phyloP scores from a whole-genome alignment of 2,888 invertebrate species.

The Endomychus coccineus region DNA sequence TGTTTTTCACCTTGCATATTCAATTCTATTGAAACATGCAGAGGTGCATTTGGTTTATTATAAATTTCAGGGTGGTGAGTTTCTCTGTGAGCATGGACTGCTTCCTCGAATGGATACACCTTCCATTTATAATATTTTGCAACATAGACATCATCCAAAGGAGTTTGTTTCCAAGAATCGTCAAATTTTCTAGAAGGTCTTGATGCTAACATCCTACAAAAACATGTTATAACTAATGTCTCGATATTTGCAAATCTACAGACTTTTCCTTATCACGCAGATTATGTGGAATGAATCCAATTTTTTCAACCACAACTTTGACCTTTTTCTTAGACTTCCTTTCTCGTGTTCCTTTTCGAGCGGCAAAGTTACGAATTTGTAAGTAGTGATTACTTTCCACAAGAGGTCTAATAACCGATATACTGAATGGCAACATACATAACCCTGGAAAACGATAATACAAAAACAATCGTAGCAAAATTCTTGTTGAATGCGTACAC shows the following conservation, averaged over 20 bases:
- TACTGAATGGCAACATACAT: too few species aligned
- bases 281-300: constrained; percentile 67
- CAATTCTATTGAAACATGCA: constrained; percentile 67
- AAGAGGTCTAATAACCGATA: too few species aligned
- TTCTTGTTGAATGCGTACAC: too few species aligned
- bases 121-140: constrained; percentile 51
- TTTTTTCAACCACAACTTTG: constrained; percentile 67
- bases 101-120: constrained; percentile 64
- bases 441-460: too few species aligned
- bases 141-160: constrained; percentile 60
- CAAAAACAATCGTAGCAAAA: too few species aligned
- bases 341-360: constrained; percentile 76
- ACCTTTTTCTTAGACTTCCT: constrained; percentile 66
- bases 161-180: constrained; percentile 50
- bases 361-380: constrained; percentile 60
- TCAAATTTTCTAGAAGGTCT: constrained; percentile 51
- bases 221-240: constrained; percentile 13
- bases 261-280: constrained; percentile 53
- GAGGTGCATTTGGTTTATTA: constrained; percentile 63
- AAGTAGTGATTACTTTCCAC: too few species aligned
- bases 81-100: constrained; percentile 70
- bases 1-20: constrained; percentile 70
- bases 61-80: constrained; percentile 77
- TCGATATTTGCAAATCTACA: constrained; percentile 23
- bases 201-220: constrained; percentile 41